phyloP scores from a whole-genome alignment of 2,797 vertebrate species.

The Pipistrellus kuhlii region DNA sequence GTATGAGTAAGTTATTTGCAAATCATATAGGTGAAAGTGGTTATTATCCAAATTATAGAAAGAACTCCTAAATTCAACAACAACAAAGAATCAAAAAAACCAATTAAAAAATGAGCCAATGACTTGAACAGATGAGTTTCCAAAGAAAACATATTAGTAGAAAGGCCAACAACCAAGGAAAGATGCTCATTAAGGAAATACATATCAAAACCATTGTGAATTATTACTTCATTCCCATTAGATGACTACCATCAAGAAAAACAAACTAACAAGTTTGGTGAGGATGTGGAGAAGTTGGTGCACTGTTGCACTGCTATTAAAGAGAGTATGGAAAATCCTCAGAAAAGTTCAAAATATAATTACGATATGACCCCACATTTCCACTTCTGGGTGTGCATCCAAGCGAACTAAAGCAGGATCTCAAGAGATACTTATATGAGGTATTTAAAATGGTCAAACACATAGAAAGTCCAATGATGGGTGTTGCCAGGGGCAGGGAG shows the following conservation, averaged over 20 bases:
- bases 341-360: constrained; percentile 7
- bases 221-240: neutral
- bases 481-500: neutral
- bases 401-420: neutral
- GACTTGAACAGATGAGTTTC: neutral
- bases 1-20: neutral
- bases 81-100: neutral
- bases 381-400: neutral
- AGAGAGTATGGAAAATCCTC: neutral
- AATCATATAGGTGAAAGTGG: neutral
- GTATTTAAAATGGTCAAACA: neutral
- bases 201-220: neutral
- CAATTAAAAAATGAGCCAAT: neutral
- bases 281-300: neutral
- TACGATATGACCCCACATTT: neutral
- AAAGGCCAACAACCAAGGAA: neutral
- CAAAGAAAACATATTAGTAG: neutral
- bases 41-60: neutral
- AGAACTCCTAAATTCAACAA: neutral
- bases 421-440: neutral
- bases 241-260: neutral
- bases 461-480: neutral
- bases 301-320: neutral
- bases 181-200: neutral
- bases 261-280: neutral